phyloP scores from a whole-genome alignment of 2,888 invertebrate species.

The Hermaeophaga mercurialis region DNA sequence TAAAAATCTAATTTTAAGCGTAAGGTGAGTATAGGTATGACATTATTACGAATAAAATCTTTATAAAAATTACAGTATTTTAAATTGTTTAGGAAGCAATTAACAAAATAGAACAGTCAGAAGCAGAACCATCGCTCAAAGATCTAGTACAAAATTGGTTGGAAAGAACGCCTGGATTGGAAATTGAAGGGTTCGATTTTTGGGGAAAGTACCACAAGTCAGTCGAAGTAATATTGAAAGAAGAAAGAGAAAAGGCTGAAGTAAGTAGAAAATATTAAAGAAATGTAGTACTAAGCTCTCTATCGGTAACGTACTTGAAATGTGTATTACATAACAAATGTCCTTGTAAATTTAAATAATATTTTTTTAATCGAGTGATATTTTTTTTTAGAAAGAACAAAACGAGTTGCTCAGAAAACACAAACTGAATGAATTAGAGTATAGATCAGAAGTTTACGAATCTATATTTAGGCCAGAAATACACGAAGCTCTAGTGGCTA shows the following conservation, averaged over 20 bases:
- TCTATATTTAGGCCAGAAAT: slow-evolving; percentile 85
- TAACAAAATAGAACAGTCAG: slow-evolving; percentile 67
- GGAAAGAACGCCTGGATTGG: slow-evolving; percentile 91
- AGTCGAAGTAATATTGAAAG: slow-evolving; percentile 73
- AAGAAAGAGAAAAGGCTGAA: slow-evolving; percentile 68
- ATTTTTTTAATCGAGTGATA: too few species aligned
- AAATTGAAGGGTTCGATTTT: slow-evolving; percentile 85
- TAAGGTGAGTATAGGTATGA: too few species aligned
- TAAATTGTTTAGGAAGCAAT: slow-evolving; percentile 56
- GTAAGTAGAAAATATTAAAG: slow-evolving; percentile 52
- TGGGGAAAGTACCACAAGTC: slow-evolving; percentile 87
- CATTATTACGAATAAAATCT: too few species aligned
- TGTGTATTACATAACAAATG: too few species aligned
- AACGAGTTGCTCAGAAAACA: slow-evolving; percentile 60
- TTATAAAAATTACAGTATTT: too few species aligned
- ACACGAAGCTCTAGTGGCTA: slow-evolving; percentile 80
- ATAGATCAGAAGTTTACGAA: slow-evolving; percentile 82
- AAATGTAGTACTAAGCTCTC: background rate
- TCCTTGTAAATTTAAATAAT: too few species aligned
- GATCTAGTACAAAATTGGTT: slow-evolving; percentile 91
- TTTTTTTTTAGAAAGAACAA: slow-evolving; percentile 43
- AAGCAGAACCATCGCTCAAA: slow-evolving; percentile 83
- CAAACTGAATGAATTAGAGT: slow-evolving; percentile 75
- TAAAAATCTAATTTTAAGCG: too few species aligned
- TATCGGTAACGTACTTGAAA: too few species aligned